Base-by-base conservation (phyloP, 2,797 vertebrate species). In the Anabacerthia variegaticeps region DNA sequence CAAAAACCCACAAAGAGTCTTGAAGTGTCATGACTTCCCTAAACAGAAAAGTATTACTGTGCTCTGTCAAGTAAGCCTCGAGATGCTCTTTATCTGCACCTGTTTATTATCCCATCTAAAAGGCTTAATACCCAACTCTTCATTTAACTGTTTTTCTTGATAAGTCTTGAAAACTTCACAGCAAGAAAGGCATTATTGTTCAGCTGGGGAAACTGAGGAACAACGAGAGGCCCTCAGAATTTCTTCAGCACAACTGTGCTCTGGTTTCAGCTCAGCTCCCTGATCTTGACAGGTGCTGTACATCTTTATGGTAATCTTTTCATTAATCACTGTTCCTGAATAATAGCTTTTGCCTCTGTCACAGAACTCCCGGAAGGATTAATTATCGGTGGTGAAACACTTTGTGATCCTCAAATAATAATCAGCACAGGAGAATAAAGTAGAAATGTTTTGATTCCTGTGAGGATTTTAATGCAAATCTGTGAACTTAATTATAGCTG, bases 401-500 rank as follows among this genome's bases (percentile, higher is more conserved):
- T 41, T 12, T 63, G 44, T 82, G 63, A 93, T 69, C 62, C 44
- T 90, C 55, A 85, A 59, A 63, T 56, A 86, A 73, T 16, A 73
- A 56, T 85, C 51, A 34, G 28, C 0, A 0, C 20, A 51, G 51
- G 12, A 85, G 17, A 21, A 86, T 66, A 55, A 83, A 48, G 32
- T 48, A 68, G 36, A 81, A 78, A 69, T 7, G 3, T 90, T 88
- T 88, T 75, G 39, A 84, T 72, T 90, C 69, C 36, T 22, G 2
- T 19, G 9, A 81, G 59, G 43, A 78, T 73, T 88, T 93, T 66
- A 51, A 44, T 2, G 0, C 39, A 78, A 37, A 28, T 75, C 46
- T 85, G 23, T 78, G 62, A 81, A 76, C 59, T 76, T 94, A 88
- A 92, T 95, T 92, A 86, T 30, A 84, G 54, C 61, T 66, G 37